Evolutionary conservation across 2,113 vertebrate species (phyloP), one percentile per base, ranked within the genome.

Genomic region (Mormyrus lacerda): DNA sequence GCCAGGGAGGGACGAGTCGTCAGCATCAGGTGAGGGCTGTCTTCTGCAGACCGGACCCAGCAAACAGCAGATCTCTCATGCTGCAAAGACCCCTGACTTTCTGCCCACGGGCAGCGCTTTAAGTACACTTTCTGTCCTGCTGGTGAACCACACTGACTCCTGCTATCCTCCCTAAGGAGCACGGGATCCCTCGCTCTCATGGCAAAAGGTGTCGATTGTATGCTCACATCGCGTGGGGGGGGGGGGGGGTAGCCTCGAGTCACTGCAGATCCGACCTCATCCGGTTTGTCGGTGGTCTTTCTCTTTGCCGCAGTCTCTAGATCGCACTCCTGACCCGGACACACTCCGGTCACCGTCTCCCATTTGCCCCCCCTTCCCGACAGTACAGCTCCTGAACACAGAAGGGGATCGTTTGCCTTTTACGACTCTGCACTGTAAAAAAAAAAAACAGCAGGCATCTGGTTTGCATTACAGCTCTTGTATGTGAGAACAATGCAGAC

Each of bases 401-500:
- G 39, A 89, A 44, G 47, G 31, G 79, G 51, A 27, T 83, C 24
- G 44, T 85, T 89, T 89, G 53, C 47, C 53, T 50, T 89, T 89
- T 89, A 86, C 51, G 58, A 65, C 27, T 58, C 48, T 39, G 21
- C 51, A 69, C 53, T 85, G 13, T 47, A 17, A 24, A 55, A 58
- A 87, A 31, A 55, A 9, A 15, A 15, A 17, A 2, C 35, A 31
- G 15, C 24, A 85, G 45, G 79, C 58, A 85, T 89, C 89, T 89
- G 89, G 51, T 85, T 65, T 24, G 53, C 45, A 35, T 89, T 86
- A 89, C 47, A 50, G 53, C 35, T 89, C 83, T 86, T n/a, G 73
- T 69, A 69, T 84, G 73, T 44, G 88, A 89, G 53, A 89, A 53
- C 39, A 50, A 58, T 61, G 31, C 89, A 86, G 44, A 89, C 31